These are phyloP conservation scores for Geotrypetes seraphini DNA, from an alignment of 2,797 vertebrate species.

Conservation along the genomic window DNA sequence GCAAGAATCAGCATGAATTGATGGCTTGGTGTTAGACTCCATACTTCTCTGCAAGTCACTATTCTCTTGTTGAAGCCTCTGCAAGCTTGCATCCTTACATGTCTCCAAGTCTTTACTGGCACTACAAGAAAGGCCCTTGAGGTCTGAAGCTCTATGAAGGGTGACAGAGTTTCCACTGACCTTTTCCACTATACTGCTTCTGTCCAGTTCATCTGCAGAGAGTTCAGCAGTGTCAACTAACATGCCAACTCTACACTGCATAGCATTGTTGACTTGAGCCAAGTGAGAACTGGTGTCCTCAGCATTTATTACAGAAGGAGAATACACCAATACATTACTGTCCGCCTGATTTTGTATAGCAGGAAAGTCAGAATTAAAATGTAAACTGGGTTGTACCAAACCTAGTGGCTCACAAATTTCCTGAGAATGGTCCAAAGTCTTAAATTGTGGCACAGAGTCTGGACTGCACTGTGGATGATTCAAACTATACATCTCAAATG, in stretches of 20 bases:
- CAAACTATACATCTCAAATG: conserved; percentile 47
- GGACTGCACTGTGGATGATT: conserved; percentile 25
- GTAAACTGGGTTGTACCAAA: conserved; percentile 42
- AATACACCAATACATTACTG: conserved; percentile 25
- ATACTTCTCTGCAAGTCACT: conserved; percentile 4
- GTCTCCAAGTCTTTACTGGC: conserved; percentile 5
- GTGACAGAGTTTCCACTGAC: conserved; percentile 6
- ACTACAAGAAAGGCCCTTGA: conserved; percentile 2
- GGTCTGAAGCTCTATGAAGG: conserved; percentile 16
- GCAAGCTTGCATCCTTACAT: conserved; percentile 10
- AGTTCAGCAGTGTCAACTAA: neutral
- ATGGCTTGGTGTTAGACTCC: conserved; percentile 21
- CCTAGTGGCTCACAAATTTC: conserved; percentile 24
- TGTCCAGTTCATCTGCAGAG: conserved; percentile 1
- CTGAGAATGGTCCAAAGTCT: conserved; percentile 2
- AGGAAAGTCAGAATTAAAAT: conserved; percentile 6
- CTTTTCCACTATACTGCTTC: neutral
- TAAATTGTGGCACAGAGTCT: conserved; percentile 1
- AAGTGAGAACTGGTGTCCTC: conserved; percentile 8
- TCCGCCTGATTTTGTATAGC: conserved; percentile 26
- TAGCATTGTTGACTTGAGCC: conserved; percentile 10
- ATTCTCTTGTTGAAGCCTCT: neutral
- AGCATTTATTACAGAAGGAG: conserved; percentile 6
- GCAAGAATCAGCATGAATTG: conserved; percentile 18
- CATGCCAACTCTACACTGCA: conserved; percentile 7